Conservation (phyloP, 2,113 vertebrate species). For the Gadus chalcogrammus region DNA sequence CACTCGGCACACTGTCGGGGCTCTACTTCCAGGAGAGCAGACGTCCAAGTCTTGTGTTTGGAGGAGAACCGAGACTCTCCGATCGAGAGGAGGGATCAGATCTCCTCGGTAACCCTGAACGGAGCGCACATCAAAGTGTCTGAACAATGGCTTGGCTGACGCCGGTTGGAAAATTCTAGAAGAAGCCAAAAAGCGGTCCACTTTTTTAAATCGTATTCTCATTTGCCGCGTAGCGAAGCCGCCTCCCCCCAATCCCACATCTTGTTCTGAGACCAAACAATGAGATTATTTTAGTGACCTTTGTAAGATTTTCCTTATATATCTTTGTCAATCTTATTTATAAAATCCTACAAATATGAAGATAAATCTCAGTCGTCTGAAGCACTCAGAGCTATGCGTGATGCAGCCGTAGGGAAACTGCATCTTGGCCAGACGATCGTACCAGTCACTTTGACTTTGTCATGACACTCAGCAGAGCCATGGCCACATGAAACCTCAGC, state of each 20-base stretch:
- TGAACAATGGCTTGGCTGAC: background rate
- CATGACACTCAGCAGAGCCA: conserved; percentile 34
- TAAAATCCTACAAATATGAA: background rate
- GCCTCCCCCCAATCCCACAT: background rate
- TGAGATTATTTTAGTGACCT: no score
- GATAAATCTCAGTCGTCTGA: background rate
- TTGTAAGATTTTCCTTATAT: no score
- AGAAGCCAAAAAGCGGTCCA: background rate
- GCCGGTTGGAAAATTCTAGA: background rate
- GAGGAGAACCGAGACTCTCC: no score
- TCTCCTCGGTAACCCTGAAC: background rate
- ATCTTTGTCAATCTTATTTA: no score
- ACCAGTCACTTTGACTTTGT: conserved; percentile 13
- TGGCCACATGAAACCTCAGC: conserved; percentile 20
- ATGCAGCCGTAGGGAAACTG: background rate
- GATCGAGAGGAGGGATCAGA: no score
- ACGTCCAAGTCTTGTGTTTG: background rate
- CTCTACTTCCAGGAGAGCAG: conserved; percentile 17
- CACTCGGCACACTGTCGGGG: conserved; percentile 3
- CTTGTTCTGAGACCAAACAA: no score
- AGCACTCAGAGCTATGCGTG: background rate
- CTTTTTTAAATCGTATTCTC: background rate
- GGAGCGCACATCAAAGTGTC: background rate
- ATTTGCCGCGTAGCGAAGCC: background rate
- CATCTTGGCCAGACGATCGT: conserved; percentile 19